A percentile compares a stretch with the other conserved stretches of the same genome.
These are phyloP conservation scores for Callionymus lyra DNA, from an alignment of 2,113 vertebrate genomes.

Conservation along the genomic window DNA sequence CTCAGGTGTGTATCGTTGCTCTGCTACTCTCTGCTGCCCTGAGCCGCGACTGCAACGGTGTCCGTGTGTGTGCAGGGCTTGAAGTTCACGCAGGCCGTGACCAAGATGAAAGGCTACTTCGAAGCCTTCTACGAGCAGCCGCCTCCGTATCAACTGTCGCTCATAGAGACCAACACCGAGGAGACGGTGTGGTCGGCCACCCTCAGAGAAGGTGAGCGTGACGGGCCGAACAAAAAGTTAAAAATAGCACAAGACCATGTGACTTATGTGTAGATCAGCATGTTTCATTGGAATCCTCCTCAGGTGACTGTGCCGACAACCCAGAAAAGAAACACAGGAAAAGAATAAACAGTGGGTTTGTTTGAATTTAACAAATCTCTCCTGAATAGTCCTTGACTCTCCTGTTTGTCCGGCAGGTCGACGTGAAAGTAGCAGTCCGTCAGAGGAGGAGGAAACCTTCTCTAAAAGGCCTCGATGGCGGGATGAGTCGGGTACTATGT, in stretches of 20 bases:
- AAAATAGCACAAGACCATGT: too few relatives aligned
- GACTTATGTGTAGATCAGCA: too few relatives aligned
- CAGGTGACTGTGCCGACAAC: conserved; percentile 60
- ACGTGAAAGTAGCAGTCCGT: conserved; percentile 45
- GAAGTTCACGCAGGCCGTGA: conserved; percentile 67
- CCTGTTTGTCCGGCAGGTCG: conserved; percentile 20
- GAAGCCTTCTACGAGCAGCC: conserved; percentile 77
- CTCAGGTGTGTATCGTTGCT: conserved; percentile 56
- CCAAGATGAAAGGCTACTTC: conserved; percentile 75
- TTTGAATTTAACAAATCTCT: not conserved
- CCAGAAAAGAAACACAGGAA: conserved; percentile 36
- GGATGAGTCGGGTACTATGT: conserved; percentile 64
- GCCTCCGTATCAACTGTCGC: conserved; percentile 72
- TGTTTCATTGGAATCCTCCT: too few relatives aligned
- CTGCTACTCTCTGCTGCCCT: not conserved
- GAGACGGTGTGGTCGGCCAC: conserved; percentile 71
- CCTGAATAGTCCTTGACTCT: not conserved
- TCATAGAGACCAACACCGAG: conserved; percentile 68
- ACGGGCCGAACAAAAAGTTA: not conserved
- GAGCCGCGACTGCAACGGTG: not conserved
- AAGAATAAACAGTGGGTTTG: conserved; percentile 39
- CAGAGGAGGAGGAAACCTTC: conserved; percentile 53
- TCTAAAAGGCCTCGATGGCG: conserved; percentile 57
- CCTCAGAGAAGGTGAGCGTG: conserved; percentile 68
- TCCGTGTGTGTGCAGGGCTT: conserved; percentile 58